Percentiles rank a stretch among this genome's conserved stretches.
Evolutionary conservation across 2,797 vertebrate genomes (phyloP).

Genomic region (Epinephelus awoara): DNA sequence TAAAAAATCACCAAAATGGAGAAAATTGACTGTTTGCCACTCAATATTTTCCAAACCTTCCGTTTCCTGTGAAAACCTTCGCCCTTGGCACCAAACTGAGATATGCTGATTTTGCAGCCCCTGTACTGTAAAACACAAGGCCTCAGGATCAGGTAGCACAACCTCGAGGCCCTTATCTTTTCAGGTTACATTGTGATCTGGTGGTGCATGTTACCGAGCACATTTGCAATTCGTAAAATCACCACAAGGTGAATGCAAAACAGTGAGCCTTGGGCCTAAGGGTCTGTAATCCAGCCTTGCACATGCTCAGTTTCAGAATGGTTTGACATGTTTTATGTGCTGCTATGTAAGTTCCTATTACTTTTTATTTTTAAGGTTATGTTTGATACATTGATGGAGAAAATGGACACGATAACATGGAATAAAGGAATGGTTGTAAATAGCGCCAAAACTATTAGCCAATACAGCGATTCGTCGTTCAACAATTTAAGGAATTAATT

Average conservation of each 20-base stretch:
- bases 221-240: background rate
- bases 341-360: background rate
- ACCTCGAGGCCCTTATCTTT: background rate
- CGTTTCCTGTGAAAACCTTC: too few species aligned
- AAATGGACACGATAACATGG: too few species aligned
- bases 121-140: background rate
- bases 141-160: background rate
- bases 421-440: too few species aligned
- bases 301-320: background rate
- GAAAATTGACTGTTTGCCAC: too few species aligned
- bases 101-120: too few species aligned
- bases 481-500: too few species aligned
- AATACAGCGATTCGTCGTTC: background rate
- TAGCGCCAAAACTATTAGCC: background rate
- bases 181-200: background rate
- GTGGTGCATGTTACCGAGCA: background rate
- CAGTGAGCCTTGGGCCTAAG: background rate
- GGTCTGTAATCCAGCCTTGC: slow-evolving; percentile 2
- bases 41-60: too few species aligned
- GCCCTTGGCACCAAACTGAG: too few species aligned
- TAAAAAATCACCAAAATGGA: too few species aligned
- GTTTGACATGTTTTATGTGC: background rate
- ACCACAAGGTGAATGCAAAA: background rate
- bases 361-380: background rate
- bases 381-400: background rate